Evolutionary conservation across 2,888 invertebrate genomes (phyloP), one percentile per base, ranked within the genome.

Genomic region (Selenia dentaria): DNA sequence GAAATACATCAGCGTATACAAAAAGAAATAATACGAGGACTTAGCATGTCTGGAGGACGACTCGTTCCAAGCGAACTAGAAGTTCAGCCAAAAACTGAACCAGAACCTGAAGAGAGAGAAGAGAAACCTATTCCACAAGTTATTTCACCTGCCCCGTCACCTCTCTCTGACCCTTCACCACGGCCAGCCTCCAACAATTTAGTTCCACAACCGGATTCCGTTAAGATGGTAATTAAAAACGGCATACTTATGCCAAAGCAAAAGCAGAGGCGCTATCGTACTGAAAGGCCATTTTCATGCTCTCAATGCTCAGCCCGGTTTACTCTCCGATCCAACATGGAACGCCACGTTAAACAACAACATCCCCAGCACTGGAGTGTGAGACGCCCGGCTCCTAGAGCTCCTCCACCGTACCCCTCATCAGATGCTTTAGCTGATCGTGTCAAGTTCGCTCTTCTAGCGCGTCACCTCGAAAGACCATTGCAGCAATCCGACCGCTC

Each of bases 261-360:
- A 69, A 97, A 97, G 67, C 97, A 97, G 78, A 88, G 97, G 35
- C 93, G 97, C 27, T 97, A 97, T 72, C 92, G 97, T 48, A 97
- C 97, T 12, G 97, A 98, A 74, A 91, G 97, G 14, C 97, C 97
- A 0, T 98, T 97, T 79, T 95, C 95, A 0, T 98, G 98, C 76
- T 96, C 96, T 45, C 96, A 97, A 70, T 98, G 98, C 79, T 95
- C 96, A 0, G 97, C 97, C 0, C 92, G 96, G 38, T 98, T 98
- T 69, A 98, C 98, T 0, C 85, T 98, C 6, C 92, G 97, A n/a
- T 97, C 97, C 6, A 98, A 98, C 66, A 98, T 98, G 97, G 98
- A 98, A 77, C 92, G 97, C 0, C 98, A 98, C 64, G 96, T 98
- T 2, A 98, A 98, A 72, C 97, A 97, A 64, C 97, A 98, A 63